phyloP scores from a whole-genome alignment of 2,797 vertebrate species.

The Remorina albescens region DNA sequence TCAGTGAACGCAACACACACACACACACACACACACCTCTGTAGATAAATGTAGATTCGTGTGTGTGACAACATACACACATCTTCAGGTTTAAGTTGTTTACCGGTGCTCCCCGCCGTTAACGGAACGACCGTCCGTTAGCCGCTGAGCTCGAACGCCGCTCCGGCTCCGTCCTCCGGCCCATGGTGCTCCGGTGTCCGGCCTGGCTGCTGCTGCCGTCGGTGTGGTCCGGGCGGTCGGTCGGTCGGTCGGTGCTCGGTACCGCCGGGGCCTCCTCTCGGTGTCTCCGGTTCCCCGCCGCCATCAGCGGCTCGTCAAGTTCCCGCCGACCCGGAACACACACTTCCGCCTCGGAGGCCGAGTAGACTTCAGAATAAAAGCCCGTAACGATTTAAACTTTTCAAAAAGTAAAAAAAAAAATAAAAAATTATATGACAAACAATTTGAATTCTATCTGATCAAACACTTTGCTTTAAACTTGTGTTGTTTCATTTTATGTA shows the following conservation, averaged over 20 bases:
- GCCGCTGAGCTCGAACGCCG: slow-evolving; percentile 33
- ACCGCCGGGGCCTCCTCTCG: slow-evolving; percentile 55
- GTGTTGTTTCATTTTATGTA: too few species aligned
- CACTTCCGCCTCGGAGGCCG: slow-evolving; percentile 40
- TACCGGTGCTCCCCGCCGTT: too few species aligned
- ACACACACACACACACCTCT: too few species aligned
- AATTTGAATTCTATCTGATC: too few species aligned
- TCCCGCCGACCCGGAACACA: accelerated
- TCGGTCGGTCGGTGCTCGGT: slow-evolving; percentile 43
- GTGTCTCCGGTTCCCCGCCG: slow-evolving; percentile 63
- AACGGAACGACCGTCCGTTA: slow-evolving; percentile 9
- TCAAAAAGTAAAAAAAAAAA: too few species aligned
- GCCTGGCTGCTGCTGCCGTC: slow-evolving; percentile 3
- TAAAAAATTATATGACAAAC: too few species aligned
- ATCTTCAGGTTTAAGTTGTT: not conserved
- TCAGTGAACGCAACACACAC: slow-evolving; percentile 26
- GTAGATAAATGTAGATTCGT: not conserved
- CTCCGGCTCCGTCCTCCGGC: slow-evolving; percentile 35
- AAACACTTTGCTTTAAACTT: too few species aligned
- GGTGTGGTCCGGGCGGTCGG: not conserved
- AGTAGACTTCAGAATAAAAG: slow-evolving; percentile 59
- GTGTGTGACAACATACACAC: not conserved
- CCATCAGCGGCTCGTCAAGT: slow-evolving; percentile 75
- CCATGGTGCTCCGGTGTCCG: slow-evolving; percentile 6
- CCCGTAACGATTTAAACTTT: too few species aligned